Percentiles rank a stretch among this genome's conserved stretches.
phyloP scores from a whole-genome alignment of 2,888 invertebrate species.

The Psococerastis gibbosa region DNA sequence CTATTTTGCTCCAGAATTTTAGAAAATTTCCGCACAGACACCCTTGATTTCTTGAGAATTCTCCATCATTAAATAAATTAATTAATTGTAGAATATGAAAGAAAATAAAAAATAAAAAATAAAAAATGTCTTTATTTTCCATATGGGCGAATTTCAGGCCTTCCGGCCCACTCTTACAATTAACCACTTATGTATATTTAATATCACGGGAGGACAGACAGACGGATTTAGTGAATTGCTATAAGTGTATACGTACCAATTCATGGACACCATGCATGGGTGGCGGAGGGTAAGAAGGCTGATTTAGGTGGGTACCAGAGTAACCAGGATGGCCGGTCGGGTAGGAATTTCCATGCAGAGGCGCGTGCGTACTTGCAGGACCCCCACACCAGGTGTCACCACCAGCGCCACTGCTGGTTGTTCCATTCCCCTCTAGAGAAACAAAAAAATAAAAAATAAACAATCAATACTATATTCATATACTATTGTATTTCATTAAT shows the following conservation, averaged over 20 bases:
- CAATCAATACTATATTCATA: neutral
- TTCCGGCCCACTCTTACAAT: too few species aligned
- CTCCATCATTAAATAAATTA: too few species aligned
- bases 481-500: too few species aligned
- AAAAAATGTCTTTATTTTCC: too few species aligned
- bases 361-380: slow-evolving; percentile 27
- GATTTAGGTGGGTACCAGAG: slow-evolving; percentile 26
- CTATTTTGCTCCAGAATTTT: too few species aligned
- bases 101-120: slow-evolving; percentile 5
- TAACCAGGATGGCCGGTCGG: slow-evolving; percentile 17
- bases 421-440: slow-evolving; percentile 26
- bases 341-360: slow-evolving; percentile 24
- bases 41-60: too few species aligned
- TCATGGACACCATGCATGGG: slow-evolving; percentile 24
- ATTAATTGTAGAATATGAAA: too few species aligned
- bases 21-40: too few species aligned
- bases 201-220: too few species aligned
- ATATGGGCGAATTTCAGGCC: too few species aligned
- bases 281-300: slow-evolving; percentile 25
- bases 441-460: slow-evolving; percentile 12
- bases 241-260: slow-evolving; percentile 1
- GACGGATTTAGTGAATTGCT: too few species aligned
- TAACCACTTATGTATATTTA: too few species aligned
- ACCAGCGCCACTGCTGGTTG: slow-evolving; percentile 21
- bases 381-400: slow-evolving; percentile 29